Conservation (phyloP, 1,140 invertebrate genomes). For the Colletes gigas region DNA sequence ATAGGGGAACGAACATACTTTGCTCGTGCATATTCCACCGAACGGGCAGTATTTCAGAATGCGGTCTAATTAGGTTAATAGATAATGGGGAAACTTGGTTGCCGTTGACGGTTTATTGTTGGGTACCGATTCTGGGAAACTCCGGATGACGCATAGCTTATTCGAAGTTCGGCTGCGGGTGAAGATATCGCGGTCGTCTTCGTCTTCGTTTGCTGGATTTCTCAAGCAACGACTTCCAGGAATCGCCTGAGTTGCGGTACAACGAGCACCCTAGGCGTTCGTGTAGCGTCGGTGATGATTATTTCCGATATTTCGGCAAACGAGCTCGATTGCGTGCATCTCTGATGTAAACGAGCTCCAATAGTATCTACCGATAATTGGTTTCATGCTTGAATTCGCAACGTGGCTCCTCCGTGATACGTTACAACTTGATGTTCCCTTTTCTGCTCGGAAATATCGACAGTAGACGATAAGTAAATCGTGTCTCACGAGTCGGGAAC, state of each 20-base stretch:
- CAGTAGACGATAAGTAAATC: neutral
- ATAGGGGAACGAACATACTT: slow-evolving; percentile 41
- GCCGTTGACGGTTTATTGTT: slow-evolving; percentile 76
- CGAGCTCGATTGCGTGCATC: slow-evolving; percentile 29
- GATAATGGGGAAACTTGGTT: slow-evolving; percentile 77
- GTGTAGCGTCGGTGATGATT: slow-evolving; percentile 47
- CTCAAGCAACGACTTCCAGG: slow-evolving; percentile 48
- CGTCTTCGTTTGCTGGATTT: slow-evolving; percentile 34
- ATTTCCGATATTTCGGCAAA: slow-evolving; percentile 60
- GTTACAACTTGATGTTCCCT: neutral
- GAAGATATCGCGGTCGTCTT: slow-evolving; percentile 43
- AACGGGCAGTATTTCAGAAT: slow-evolving; percentile 71
- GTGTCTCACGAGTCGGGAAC: no score
- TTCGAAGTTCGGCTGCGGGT: slow-evolving; percentile 52
- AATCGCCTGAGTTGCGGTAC: slow-evolving; percentile 5
- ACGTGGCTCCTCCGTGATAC: neutral
- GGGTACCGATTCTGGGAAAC: slow-evolving; percentile 64
- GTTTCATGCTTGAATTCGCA: slow-evolving; percentile 40
- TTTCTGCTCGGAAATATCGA: neutral
- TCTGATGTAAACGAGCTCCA: slow-evolving; percentile 29
- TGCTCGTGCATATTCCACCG: slow-evolving; percentile 40
- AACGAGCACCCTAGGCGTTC: slow-evolving; percentile 4
- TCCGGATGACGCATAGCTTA: slow-evolving; percentile 68
- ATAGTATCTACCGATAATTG: slow-evolving; percentile 55
- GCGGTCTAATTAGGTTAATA: slow-evolving; percentile 78